Conservation (phyloP, 2,888 invertebrate genomes). For the Pachliopta kotzebuea region DNA sequence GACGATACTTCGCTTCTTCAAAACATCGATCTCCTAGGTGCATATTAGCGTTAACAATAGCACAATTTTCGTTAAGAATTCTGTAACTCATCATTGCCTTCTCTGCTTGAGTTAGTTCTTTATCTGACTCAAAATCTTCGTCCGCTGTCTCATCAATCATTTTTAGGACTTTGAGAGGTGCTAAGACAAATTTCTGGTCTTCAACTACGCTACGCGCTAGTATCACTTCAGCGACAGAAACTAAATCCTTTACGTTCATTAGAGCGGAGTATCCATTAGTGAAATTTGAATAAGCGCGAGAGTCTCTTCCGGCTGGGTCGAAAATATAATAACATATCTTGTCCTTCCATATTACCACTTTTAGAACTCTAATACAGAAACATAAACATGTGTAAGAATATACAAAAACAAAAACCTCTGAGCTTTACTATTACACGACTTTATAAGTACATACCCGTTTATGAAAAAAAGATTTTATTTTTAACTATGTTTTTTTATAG, state of each 20-base stretch:
- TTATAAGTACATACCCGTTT: too few species aligned
- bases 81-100: conserved; percentile 78
- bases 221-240: conserved; percentile 72
- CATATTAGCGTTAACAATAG: conserved; percentile 79
- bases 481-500: too few species aligned
- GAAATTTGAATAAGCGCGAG: conserved; percentile 72
- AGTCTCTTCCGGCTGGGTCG: conserved; percentile 81
- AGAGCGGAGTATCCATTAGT: conserved; percentile 78
- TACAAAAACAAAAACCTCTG: background rate
- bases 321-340: conserved; percentile 82
- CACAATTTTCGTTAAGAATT: conserved; percentile 77
- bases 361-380: conserved; percentile 53
- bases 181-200: conserved; percentile 73
- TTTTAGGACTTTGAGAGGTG: conserved; percentile 69
- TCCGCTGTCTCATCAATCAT: conserved; percentile 66
- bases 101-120: conserved; percentile 67
- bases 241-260: conserved; percentile 76
- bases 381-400: background rate
- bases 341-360: conserved; percentile 81
- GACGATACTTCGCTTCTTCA: conserved; percentile 79
- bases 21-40: conserved; percentile 81
- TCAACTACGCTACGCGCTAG: conserved; percentile 69
- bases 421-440: too few species aligned
- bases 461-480: too few species aligned
- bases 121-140: conserved; percentile 72